Evolutionary conservation across 2,113 vertebrate species (phyloP).

Genomic region (Euleptes europaea): DNA sequence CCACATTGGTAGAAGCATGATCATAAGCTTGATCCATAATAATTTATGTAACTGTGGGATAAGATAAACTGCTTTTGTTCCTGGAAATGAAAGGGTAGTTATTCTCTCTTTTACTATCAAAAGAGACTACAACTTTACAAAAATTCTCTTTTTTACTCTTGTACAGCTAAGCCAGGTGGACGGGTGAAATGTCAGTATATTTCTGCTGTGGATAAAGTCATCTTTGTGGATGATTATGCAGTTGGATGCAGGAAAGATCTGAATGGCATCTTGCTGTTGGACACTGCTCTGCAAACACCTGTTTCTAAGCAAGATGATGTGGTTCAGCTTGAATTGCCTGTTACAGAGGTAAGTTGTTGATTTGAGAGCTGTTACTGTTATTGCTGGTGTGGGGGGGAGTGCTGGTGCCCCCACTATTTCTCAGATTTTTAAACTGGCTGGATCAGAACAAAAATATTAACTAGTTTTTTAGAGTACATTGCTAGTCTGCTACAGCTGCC

Average conservation of each 20-base stretch:
- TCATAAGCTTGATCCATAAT: neutral
- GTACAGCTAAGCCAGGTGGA: conserved; percentile 92
- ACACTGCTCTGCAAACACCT: conserved; percentile 96
- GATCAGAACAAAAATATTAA: neutral
- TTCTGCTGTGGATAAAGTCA: conserved; percentile 97
- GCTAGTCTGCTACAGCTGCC: neutral
- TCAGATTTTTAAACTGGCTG: neutral
- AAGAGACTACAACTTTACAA: conserved; percentile 35
- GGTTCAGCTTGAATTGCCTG: conserved; percentile 96
- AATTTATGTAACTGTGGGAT: neutral
- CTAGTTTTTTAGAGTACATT: neutral
- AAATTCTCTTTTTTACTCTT: conserved; percentile 40
- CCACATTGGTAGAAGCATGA: neutral
- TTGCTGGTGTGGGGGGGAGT: neutral
- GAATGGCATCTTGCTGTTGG: conserved; percentile 96
- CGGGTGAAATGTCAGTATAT: conserved; percentile 98
- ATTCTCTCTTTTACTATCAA: neutral
- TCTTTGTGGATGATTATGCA: conserved; percentile 98
- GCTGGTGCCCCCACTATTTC: neutral
- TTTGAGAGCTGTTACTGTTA: neutral
- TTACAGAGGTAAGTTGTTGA: conserved; percentile 90
- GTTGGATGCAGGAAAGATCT: conserved; percentile 98
- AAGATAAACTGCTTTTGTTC: conserved; percentile 2
- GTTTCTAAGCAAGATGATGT: conserved; percentile 95
- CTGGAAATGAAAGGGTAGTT: neutral